These are phyloP conservation scores for Phenganax marumi DNA, from an alignment of 92 coral and sea anemone genomes.

Conservation along the genomic window DNA sequence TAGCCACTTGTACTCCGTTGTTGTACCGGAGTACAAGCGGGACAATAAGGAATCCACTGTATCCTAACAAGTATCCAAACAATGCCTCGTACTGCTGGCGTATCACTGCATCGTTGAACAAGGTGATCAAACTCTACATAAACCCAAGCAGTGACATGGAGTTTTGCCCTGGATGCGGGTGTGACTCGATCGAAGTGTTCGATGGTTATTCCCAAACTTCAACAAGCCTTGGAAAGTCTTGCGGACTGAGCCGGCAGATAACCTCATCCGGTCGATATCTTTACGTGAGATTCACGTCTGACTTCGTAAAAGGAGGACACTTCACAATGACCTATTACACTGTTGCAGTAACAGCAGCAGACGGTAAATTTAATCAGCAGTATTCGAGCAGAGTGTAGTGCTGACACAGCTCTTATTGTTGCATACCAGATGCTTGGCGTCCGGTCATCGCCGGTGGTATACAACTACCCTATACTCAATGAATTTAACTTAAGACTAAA, in stretches of 20 bases:
- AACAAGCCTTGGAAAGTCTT: neutral
- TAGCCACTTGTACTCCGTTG: neutral
- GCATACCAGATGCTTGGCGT: no score
- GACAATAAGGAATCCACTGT: neutral
- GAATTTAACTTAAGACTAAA: no score
- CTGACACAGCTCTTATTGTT: no score
- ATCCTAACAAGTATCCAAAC: neutral
- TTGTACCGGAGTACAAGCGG: neutral
- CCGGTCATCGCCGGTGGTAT: no score
- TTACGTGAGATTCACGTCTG: neutral
- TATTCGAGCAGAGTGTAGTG: no score
- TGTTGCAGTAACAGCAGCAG: no score
- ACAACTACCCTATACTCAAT: no score
- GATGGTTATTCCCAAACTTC: neutral
- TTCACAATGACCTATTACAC: neutral
- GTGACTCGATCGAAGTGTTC: neutral
- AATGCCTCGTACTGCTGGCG: neutral
- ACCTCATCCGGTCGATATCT: neutral
- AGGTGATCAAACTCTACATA: neutral
- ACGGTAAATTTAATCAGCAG: no score
- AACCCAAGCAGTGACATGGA: conserved; percentile 2
- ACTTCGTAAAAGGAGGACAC: neutral
- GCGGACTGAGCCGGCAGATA: neutral
- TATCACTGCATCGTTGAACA: neutral
- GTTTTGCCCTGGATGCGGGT: neutral